Conservation (phyloP, 1,140 invertebrate genomes). For the Druon quercuslanigerum region DNA sequence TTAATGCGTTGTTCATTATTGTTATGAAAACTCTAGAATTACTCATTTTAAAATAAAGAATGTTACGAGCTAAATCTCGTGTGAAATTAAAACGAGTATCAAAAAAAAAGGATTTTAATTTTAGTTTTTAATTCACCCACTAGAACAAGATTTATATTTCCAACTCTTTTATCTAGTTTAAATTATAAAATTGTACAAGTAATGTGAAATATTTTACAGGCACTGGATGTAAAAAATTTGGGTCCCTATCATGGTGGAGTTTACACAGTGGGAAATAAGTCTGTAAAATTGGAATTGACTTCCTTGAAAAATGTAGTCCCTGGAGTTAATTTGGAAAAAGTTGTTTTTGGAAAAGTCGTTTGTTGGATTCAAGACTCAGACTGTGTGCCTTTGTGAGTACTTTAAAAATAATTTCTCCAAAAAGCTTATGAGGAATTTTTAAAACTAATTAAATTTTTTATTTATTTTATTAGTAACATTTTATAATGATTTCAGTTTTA, state of each 20-base stretch:
- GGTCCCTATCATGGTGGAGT: slow-evolving; percentile 79
- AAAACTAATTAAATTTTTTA: background rate
- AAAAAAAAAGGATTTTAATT: slow-evolving; percentile 28
- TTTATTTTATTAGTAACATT: slow-evolving; percentile 26
- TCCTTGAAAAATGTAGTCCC: slow-evolving; percentile 75
- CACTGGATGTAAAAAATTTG: slow-evolving; percentile 77
- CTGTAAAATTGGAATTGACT: slow-evolving; percentile 75
- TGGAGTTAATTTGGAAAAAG: slow-evolving; percentile 81
- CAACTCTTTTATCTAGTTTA: slow-evolving; percentile 53
- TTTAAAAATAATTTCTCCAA: slow-evolving; percentile 32
- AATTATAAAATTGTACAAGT: slow-evolving; percentile 45
- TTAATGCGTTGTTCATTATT: slow-evolving; percentile 22
- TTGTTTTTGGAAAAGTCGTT: slow-evolving; percentile 87
- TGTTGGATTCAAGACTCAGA: slow-evolving; percentile 86
- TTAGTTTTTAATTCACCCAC: slow-evolving; percentile 26
- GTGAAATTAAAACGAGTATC: no score
- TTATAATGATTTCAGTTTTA: slow-evolving; percentile 5
- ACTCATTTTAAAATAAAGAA: no score
- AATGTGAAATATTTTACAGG: slow-evolving; percentile 63
- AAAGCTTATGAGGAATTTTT: slow-evolving; percentile 4
- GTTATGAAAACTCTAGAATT: background rate
- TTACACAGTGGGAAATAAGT: slow-evolving; percentile 76
- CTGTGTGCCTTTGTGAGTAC: slow-evolving; percentile 85
- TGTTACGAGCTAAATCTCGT: no score
- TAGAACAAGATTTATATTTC: slow-evolving; percentile 44